Evolutionary conservation across 2,797 vertebrate species (phyloP).

Genomic region (Pangasius larnaudii): DNA sequence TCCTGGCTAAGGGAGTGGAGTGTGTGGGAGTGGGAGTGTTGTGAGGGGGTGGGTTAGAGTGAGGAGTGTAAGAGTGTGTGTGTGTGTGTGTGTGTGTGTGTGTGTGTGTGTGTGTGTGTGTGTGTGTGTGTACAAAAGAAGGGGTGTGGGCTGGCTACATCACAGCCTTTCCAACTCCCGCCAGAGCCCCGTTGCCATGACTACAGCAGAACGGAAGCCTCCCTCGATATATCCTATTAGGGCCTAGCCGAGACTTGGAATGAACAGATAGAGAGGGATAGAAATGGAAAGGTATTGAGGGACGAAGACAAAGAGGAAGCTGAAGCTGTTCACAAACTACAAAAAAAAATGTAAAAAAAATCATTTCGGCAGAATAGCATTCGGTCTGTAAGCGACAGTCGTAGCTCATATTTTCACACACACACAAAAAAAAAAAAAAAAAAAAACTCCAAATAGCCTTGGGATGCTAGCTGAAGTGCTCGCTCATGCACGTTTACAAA

Average conservation of each 20-base stretch:
- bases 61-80: constrained; percentile 43
- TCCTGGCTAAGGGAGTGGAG: constrained; percentile 47
- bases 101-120: constrained; percentile 31
- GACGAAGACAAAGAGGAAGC: constrained; percentile 28
- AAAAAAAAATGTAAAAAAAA: neutral
- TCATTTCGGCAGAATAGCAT: neutral
- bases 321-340: neutral
- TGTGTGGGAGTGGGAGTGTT: constrained; percentile 48
- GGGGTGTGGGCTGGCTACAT: constrained; percentile 69
- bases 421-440: neutral
- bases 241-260: constrained; percentile 64
- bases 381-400: neutral
- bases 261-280: constrained; percentile 41
- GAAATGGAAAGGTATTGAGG: constrained; percentile 42
- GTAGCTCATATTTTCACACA: neutral
- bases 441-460: neutral
- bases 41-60: constrained; percentile 68
- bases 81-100: constrained; percentile 51
- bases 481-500: neutral
- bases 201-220: constrained; percentile 77
- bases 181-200: constrained; percentile 79
- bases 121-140: constrained; percentile 52
- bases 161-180: constrained; percentile 77
- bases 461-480: neutral
- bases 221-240: constrained; percentile 82